Evolutionary conservation across 2,888 invertebrate species (phyloP), one percentile per base, ranked within the genome.

Genomic region (Lomographa bimaculata): DNA sequence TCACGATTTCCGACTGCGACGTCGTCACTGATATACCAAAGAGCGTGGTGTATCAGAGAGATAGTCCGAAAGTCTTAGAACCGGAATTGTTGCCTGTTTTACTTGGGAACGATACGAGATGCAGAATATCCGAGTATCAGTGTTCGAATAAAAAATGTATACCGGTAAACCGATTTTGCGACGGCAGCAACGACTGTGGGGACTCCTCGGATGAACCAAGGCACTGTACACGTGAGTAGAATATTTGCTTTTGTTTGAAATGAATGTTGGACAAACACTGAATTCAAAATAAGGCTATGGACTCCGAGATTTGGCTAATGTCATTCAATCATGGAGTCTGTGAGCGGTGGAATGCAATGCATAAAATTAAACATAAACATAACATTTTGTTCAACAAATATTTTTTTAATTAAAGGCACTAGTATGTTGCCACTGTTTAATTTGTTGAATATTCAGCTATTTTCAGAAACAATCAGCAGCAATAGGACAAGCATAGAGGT

Each of bases 141-240:
- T 94, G 94, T 68, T 78, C 85, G 39, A 93, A 93, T 77, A 92
- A 92, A 54, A 90, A 90, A 59, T 94, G 94, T 68, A 85, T 94
- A 46, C 89, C 90, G 19, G 90, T 94, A 54, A 95, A 94, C 80
- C 91, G 92, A 72, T 95, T 92, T 75, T 96, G 96, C 79, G 94
- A 96, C 73, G 94, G 93, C 52, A 89, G 91, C 52, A 94, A 95
- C 74, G 94, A 96, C 70, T 96, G 96, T 64, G 95, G 94, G 0
- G 95, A 96, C 70, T 91, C 92, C 2, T 93, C 94, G 12, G 95
- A 95, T 69, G 95, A 95, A 68, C 95, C 95, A 7, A 90, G 94
- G 60, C 93, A 94, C 79, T 95, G 95, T 71, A 93, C 95, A 76
- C 93, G 95, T 95, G 81, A 94, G 95, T 93, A 57, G 21, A 35